Evolutionary conservation across 1,140 invertebrate genomes (phyloP), one percentile per base, ranked within the genome.

Genomic region (Bactericera cockerelli): DNA sequence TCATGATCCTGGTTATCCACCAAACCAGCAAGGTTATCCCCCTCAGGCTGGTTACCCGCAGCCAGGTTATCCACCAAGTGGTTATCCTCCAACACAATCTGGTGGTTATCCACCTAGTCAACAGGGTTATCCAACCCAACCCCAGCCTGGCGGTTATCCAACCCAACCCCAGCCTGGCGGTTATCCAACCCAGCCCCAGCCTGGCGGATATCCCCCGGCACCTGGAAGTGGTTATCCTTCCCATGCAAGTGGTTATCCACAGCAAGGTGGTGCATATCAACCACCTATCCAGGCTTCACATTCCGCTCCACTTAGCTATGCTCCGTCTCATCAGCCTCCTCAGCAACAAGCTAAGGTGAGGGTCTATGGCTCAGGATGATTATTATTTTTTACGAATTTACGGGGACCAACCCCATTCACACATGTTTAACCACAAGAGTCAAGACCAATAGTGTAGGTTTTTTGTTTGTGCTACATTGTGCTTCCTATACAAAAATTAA

Each of bases 291-390:
- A 61, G 49, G 11, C 57, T 21, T 63, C 63, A 33, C 63, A 65
- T 2, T 63, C 62, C 60, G 56, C 60, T 66, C 62, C 65, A 63
- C 62, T 59, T 62, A n/a, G 63, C 59, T 70, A 69, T 66, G 68
- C 66, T 61, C 68, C 63, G 62, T 57, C 67, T 55, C 61, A 60
- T 54, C 57, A 42, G 60, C 53, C 49, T 14, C 53, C 57, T 49
- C n/a, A n/a, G n/a, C n/a, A n/a, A n/a, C n/a, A n/a, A n/a, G n/a
- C n/a, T n/a, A n/a, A n/a, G n/a, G n/a, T n/a, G n/a, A n/a, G n/a
- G n/a, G n/a, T n/a, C n/a, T n/a, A n/a, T n/a, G n/a, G n/a, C n/a
- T n/a, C n/a, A n/a, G n/a, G n/a, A n/a, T n/a, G n/a, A n/a, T n/a
- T n/a, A n/a, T n/a, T n/a, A n/a, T n/a, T n/a, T n/a, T n/a, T n/a